Evolutionary conservation across 2,888 invertebrate genomes (phyloP).

Genomic region (Anorthoa munda): DNA sequence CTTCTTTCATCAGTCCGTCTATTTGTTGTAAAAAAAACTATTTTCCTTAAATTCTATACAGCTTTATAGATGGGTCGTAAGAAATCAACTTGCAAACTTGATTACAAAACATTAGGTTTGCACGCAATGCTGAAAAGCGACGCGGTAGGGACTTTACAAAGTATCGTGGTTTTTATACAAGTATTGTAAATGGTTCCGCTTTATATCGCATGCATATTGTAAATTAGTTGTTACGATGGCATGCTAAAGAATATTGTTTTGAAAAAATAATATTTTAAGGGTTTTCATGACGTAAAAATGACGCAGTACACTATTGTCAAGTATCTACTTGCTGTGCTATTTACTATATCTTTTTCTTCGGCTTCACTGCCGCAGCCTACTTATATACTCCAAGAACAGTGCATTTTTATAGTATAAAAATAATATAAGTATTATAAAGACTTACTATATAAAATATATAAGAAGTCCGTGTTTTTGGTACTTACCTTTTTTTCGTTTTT

Average conservation of each 20-base stretch:
- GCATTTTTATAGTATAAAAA: no score
- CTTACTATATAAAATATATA: no score
- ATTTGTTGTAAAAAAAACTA: neutral
- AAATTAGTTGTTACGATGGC: conserved; percentile 17
- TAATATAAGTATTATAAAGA: no score
- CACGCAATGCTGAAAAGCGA: conserved; percentile 45
- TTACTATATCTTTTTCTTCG: no score
- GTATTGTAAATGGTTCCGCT: conserved; percentile 16
- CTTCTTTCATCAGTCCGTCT: neutral
- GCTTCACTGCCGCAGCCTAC: no score
- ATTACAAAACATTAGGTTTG: conserved; percentile 16
- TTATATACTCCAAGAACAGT: no score
- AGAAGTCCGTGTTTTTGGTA: no score
- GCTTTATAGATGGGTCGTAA: neutral
- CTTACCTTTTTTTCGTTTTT: no score
- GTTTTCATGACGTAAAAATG: neutral
- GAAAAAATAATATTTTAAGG: neutral
- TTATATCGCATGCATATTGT: conserved; percentile 43
- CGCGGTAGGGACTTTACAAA: conserved; percentile 26
- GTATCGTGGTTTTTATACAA: conserved; percentile 20
- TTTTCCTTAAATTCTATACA: neutral
- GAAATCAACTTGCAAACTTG: conserved; percentile 13
- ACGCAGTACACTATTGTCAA: neutral
- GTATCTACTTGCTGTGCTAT: no score
- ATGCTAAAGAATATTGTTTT: conserved; percentile 9